phyloP scores from a whole-genome alignment of 2,888 invertebrate species.

The Cistogaster globosa region DNA sequence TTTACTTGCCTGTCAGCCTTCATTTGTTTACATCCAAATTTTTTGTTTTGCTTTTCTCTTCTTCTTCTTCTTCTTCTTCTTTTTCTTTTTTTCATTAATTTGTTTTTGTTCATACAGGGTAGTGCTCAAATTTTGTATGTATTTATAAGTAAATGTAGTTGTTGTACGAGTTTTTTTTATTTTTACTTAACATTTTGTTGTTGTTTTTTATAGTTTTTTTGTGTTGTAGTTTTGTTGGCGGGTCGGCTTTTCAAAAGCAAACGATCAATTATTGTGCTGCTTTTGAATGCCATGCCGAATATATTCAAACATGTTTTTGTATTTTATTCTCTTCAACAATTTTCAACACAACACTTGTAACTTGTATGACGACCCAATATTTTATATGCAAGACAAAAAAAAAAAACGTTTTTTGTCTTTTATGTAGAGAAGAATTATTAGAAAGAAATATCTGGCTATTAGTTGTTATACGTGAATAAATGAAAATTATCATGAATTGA shows the following conservation, averaged over 20 bases:
- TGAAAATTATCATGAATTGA: no score
- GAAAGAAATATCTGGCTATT: no score
- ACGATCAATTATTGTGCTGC: constrained; percentile 73
- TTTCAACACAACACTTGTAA: constrained; percentile 46
- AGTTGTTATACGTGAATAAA: no score
- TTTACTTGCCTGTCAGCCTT: constrained; percentile 48
- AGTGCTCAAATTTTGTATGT: background rate
- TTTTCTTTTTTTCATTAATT: constrained; percentile 29
- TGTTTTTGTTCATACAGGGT: constrained; percentile 36
- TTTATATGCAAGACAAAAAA: background rate
- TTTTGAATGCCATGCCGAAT: constrained; percentile 71
- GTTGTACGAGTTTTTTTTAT: constrained; percentile 42
- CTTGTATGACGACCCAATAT: constrained; percentile 39
- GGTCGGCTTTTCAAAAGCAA: constrained; percentile 72
- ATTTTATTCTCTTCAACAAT: constrained; percentile 52
- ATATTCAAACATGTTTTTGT: constrained; percentile 69
- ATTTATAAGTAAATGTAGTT: constrained; percentile 16
- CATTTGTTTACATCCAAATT: constrained; percentile 73
- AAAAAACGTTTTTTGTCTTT: background rate
- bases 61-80: constrained; percentile 36
- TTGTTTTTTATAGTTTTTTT: constrained; percentile 65
- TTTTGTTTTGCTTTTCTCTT: constrained; percentile 70
- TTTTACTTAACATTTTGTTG: constrained; percentile 45
- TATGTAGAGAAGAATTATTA: background rate
- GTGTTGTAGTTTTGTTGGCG: constrained; percentile 72